phyloP scores from a whole-genome alignment of 2,113 vertebrate genomes.

The Albula goreensis region DNA sequence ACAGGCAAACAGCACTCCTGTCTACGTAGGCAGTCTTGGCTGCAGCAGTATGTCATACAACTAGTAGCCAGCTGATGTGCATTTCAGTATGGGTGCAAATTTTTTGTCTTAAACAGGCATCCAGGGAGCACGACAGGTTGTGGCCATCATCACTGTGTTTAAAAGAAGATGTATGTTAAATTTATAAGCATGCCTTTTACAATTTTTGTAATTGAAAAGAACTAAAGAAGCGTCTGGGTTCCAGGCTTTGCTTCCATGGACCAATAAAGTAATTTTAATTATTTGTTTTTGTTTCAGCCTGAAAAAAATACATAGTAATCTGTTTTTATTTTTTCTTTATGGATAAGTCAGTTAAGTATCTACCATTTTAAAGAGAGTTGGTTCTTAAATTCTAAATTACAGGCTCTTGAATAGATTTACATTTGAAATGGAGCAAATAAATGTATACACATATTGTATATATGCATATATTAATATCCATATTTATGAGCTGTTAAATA shows the following conservation, averaged over 20 bases:
- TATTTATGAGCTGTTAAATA: no score
- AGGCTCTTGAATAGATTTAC: no score
- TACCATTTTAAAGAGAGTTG: neutral
- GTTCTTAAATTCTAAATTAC: neutral
- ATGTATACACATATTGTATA: neutral
- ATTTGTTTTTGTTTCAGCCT: slow-evolving; percentile 22
- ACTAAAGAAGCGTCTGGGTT: neutral
- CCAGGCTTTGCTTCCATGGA: slow-evolving; percentile 15
- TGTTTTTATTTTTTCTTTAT: slow-evolving; percentile 13
- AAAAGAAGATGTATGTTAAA: slow-evolving; percentile 5
- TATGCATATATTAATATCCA: no score
- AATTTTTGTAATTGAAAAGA: slow-evolving; percentile 20
- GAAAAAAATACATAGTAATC: slow-evolving; percentile 9
- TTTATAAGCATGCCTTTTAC: slow-evolving; percentile 1
- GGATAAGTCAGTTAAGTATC: neutral
- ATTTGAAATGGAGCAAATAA: neutral
- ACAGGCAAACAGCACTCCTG: slow-evolving; percentile 19
- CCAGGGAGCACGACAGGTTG: no score
- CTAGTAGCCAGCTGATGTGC: neutral
- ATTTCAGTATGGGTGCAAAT: neutral
- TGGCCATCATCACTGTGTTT: neutral
- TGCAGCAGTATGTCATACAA: slow-evolving; percentile 2
- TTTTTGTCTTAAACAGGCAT: slow-evolving; percentile 6
- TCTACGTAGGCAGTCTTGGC: neutral
- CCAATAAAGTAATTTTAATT: slow-evolving; percentile 4